These are phyloP conservation scores for Eublepharis macularius DNA, from an alignment of 2,113 vertebrate species.

Conservation along the genomic window DNA sequence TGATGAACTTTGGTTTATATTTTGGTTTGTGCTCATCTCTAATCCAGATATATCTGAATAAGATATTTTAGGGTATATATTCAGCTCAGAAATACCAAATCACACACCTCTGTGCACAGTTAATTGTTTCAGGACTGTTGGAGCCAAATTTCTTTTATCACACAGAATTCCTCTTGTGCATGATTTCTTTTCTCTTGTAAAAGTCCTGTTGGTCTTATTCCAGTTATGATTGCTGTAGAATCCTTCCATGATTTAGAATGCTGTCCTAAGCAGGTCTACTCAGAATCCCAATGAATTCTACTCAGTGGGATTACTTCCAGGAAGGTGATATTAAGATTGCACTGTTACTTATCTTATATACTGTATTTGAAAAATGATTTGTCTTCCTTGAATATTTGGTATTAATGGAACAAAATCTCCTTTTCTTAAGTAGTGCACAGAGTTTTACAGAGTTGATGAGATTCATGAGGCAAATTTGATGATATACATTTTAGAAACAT, in stretches of 20 bases:
- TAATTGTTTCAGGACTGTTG: background rate
- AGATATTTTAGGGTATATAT: too few relatives aligned
- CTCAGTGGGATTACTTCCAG: too few relatives aligned
- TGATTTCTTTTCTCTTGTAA: background rate
- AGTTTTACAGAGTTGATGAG: background rate
- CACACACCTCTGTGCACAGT: background rate
- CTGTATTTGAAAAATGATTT: background rate
- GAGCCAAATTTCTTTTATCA: background rate
- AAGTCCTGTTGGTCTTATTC: background rate
- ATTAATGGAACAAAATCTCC: background rate
- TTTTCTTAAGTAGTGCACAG: background rate
- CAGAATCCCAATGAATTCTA: too few relatives aligned
- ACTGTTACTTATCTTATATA: background rate
- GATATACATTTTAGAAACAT: background rate
- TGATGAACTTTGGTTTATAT: too few relatives aligned
- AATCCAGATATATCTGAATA: too few relatives aligned
- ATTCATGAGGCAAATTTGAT: background rate
- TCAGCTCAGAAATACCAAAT: too few relatives aligned
- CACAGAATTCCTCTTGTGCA: background rate
- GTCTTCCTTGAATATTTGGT: background rate
- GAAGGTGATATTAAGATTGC: too few relatives aligned
- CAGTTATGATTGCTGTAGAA: background rate
- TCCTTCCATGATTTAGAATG: background rate
- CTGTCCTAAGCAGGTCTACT: too few relatives aligned
- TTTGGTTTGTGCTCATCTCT: too few relatives aligned